Base-by-base conservation (phyloP, 2,888 invertebrate genomes). In the Crocallis elinguaria region DNA sequence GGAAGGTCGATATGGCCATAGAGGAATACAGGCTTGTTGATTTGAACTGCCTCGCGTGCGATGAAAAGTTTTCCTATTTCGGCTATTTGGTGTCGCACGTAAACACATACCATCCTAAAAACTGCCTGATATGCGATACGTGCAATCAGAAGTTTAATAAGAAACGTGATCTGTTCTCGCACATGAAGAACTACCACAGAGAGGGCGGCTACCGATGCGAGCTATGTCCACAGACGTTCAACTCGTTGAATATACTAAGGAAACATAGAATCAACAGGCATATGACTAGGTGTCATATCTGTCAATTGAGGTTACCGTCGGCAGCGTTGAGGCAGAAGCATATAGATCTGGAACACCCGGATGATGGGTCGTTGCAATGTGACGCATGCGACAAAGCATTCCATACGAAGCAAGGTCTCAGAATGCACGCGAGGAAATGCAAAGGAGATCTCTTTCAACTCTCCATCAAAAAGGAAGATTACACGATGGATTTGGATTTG, bases 131-230 rank as follows among this genome's bases (percentile, higher is more conserved):
- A n/a, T 91, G 90, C 52, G 88, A 88, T 21, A 86, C 80, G 30
- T 91, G 90, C 55, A 66, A 85, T 9, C 89, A 90, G 46, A 89
- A 86, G 49, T 90, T 90, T 46, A 90, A 89, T 35, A 90, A 89
- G 29, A 84, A 82, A 42, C 63, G 89, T 0, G 89, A 89, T 62
- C 58, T 91, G 1, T 89, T 90, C 38, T 87, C 90, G 0, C 90
- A 90, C 32, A 84, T 86, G 13, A 90, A 90, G 49, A 90, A 90
- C 50, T 89, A 89, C 60, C 90, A 90, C 17, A 67, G 88, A n/a
- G 89, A 87, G 60, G 90, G 89, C 0, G 89, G 90, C 0, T 90
- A 89, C 27, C 73, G 76, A 41, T 90, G 90, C 41, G 89, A 90
- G 25, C 43, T 78, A 9, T 90, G 90, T 39, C 79, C 86, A 0